Conservation (phyloP, 2,888 invertebrate genomes). For the Caenorhabditis virilis region DNA sequence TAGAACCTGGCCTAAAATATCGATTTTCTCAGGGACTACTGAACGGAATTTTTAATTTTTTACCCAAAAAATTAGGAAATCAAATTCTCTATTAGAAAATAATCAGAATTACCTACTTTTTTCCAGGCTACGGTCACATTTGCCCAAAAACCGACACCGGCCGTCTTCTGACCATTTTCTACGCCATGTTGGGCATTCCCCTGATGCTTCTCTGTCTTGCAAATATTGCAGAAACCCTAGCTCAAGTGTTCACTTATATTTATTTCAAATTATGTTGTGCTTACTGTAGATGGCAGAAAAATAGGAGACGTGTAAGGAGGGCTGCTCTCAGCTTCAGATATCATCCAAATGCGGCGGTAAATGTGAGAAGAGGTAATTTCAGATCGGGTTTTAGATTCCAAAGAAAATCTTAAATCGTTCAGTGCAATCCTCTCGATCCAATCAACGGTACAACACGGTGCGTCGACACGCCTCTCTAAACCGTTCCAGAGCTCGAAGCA, state of each 20-base stretch:
- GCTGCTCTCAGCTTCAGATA: constrained; percentile 67
- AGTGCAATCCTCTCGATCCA: constrained; percentile 65
- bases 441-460: constrained; percentile 60
- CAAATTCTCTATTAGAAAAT: too few relatives aligned
- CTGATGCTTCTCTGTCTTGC: constrained; percentile 72
- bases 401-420: constrained; percentile 10
- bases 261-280: constrained; percentile 70
- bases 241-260: constrained; percentile 71
- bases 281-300: constrained; percentile 69
- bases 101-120: background rate
- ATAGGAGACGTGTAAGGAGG: constrained; percentile 58
- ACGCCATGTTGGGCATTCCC: constrained; percentile 80
- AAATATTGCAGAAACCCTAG: constrained; percentile 73
- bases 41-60: too few relatives aligned
- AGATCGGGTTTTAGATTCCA: background rate
- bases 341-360: constrained; percentile 67
- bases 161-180: constrained; percentile 85
- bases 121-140: constrained; percentile 92
- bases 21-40: too few relatives aligned
- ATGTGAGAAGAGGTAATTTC: constrained; percentile 58
- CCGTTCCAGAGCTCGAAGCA: constrained; percentile 28
- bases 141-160: constrained; percentile 86
- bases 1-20: too few relatives aligned
- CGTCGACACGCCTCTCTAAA: constrained; percentile 61
- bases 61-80: too few relatives aligned